Evolutionary conservation across 2,797 vertebrate genomes (phyloP).

Genomic region (Gallinago nigripennis): DNA sequence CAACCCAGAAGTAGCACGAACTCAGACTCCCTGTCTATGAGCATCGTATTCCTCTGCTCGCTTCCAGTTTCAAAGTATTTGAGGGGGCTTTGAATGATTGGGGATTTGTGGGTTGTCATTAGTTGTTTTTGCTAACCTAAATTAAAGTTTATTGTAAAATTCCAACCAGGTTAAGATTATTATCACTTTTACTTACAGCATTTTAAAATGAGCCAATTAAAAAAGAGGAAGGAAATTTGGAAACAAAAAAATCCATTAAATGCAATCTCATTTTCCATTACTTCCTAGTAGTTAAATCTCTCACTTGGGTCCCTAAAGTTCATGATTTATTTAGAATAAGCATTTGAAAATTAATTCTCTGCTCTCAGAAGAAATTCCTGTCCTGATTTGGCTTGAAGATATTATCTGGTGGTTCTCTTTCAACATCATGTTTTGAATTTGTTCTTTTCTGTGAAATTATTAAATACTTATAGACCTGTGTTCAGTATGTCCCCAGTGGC

Average conservation of each 20-base stretch:
- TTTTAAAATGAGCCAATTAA: not conserved
- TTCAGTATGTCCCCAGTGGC: not conserved
- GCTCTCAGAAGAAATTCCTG: not conserved
- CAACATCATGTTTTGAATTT: not conserved
- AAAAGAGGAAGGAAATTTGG: not conserved
- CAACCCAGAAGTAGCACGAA: not conserved
- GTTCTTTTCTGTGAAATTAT: not conserved
- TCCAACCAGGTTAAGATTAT: not conserved
- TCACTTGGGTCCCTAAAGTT: not conserved
- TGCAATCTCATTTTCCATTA: not conserved
- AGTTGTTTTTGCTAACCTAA: not conserved
- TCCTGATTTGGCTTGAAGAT: not conserved
- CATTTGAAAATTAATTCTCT: not conserved
- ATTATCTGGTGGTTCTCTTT: not conserved
- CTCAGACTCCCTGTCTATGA: not conserved
- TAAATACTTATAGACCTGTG: not conserved
- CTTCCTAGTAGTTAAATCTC: not conserved
- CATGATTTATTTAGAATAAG: not conserved
- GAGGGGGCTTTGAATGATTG: not conserved
- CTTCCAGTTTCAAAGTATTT: not conserved
- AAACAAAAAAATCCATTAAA: not conserved
- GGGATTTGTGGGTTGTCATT: not conserved
- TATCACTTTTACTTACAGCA: not conserved
- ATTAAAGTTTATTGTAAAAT: not conserved
- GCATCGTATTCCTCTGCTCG: not conserved